Evolutionary conservation across 2,888 invertebrate species (phyloP), one percentile per base, ranked within the genome.

Genomic region (Laspeyria flexula): DNA sequence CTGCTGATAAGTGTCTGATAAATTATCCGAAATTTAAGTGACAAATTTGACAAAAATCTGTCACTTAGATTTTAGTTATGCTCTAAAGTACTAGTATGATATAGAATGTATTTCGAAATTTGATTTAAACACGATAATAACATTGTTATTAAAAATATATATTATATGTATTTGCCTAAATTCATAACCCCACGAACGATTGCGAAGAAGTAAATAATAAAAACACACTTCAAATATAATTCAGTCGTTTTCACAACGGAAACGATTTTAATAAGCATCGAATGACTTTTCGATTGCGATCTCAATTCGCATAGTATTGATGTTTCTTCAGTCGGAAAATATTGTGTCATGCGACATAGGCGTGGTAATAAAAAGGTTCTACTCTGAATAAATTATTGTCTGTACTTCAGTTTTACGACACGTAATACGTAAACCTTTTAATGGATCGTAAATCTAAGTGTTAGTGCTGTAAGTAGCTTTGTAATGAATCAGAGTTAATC

Each of bases 381-480:
- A 25, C n/a, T 33, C 30, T 12, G 34, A 30, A 49, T 49, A 46
- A 41, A 46, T 49, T 52, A 52, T 51, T 43, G 33, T 16, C 35
- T 41, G 37, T 39, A 12, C 18, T 45, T 44, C 9, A 35, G 21
- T 38, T 54, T 57, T 39, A 57, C 39, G 55, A 34, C 15, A 23
- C 25, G 43, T 45, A 34, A 37, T 13, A 33, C 33, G 30, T 33
- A 16, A 45, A 37, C 21, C 39, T 55, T 25, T 47, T 55, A 50
- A 55, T 35, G 47, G 51, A 18, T 29, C 43, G 40, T 63, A 50
- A 62, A 59, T 46, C 55, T 47, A 16, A 12, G 21, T 16, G 30
- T 15, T 6, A 25, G 25, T 25, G 7, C 25, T 21, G 7, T 25
- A 35, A 35, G 38, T 33, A 47, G 46, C 47, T 46, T 18, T 25